Conservation (phyloP, 2,113 vertebrate genomes). For the Leiothrix lutea region DNA sequence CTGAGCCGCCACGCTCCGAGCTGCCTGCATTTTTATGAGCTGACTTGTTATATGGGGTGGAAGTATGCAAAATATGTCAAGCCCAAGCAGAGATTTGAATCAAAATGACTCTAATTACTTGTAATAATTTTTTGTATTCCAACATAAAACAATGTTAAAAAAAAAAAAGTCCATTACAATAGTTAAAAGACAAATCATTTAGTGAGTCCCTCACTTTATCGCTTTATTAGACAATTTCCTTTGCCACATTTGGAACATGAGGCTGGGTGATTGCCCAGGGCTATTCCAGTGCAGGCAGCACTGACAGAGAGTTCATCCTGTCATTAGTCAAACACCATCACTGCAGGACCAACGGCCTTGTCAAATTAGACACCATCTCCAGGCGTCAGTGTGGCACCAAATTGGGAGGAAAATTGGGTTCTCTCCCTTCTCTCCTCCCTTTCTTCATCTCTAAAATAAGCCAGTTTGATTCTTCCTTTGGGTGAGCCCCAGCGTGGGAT, state of each 20-base stretch:
- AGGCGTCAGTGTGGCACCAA: not conserved
- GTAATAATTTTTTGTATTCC: constrained; percentile 76
- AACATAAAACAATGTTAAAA: constrained; percentile 68
- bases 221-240: constrained; percentile 64
- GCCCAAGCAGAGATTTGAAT: constrained; percentile 70
- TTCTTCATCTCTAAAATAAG: not conserved
- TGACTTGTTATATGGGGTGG: constrained; percentile 50
- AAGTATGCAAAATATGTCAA: constrained; percentile 66
- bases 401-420: not conserved
- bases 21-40: constrained; percentile 71
- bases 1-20: not conserved
- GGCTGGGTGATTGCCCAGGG: constrained; percentile 33
- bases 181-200: constrained; percentile 74
- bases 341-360: constrained; percentile 26
- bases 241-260: constrained; percentile 15
- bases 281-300: constrained; percentile 3
- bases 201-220: constrained; percentile 43
- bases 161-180: constrained; percentile 39
- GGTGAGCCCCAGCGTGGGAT: not conserved
- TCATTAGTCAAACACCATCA: constrained; percentile 52
- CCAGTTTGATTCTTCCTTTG: not conserved
- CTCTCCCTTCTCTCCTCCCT: not conserved
- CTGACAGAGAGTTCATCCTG: not conserved
- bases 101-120: constrained; percentile 72
- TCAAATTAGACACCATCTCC: constrained; percentile 41